Percentiles rank a stretch among this genome's conserved stretches.
Conservation (phyloP, 1,140 invertebrate genomes). For the Sycobia sp. region DNA sequence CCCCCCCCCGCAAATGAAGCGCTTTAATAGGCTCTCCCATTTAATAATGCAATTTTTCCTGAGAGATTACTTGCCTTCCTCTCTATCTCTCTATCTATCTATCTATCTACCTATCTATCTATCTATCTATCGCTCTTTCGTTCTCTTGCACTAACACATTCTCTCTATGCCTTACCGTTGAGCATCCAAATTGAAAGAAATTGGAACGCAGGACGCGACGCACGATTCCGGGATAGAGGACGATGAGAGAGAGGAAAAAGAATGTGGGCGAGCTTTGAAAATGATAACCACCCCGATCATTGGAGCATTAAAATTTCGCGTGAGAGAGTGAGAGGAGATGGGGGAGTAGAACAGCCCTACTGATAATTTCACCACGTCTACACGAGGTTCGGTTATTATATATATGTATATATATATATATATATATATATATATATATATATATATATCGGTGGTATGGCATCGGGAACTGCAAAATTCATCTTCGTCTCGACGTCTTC, state of each 20-base stretch:
- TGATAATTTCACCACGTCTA: slow-evolving; percentile 14
- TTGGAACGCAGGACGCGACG: neutral
- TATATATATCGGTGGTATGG: no score
- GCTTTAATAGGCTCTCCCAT: slow-evolving; percentile 10
- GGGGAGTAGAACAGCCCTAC: neutral
- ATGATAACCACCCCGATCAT: neutral
- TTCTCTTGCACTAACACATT: no score
- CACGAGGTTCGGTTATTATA: no score
- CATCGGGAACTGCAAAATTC: no score
- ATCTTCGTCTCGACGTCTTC: neutral
- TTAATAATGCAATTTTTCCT: slow-evolving; percentile 24
- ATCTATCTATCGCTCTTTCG: no score
- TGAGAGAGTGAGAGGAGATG: neutral
- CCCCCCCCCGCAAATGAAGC: slow-evolving; percentile 34
- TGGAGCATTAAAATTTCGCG: slow-evolving; percentile 15
- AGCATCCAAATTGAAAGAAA: slow-evolving; percentile 11
- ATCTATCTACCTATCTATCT: no score
- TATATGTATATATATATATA: no score
- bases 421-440: no score
- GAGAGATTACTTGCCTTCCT: no score
- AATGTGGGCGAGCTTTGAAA: neutral
- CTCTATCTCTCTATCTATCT: no score
- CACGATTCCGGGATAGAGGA: slow-evolving; percentile 5
- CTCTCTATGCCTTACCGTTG: slow-evolving; percentile 2
- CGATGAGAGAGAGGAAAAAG: neutral